Base-by-base conservation (phyloP, 1,140 invertebrate genomes). In the Sesamia nonagrioides region DNA sequence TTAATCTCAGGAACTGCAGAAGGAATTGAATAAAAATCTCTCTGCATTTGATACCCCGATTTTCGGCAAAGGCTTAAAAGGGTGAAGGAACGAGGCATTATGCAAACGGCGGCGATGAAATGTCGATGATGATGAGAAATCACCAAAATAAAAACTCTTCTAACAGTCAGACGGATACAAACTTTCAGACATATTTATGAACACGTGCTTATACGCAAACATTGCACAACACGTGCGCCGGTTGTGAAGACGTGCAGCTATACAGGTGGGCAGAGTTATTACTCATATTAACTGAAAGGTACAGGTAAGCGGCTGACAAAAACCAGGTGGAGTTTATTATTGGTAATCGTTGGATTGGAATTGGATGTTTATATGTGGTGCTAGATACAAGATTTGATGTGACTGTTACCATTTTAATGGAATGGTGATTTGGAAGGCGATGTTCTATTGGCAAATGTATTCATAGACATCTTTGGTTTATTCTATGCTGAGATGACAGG, bases 201-300 rank as follows among this genome's bases (percentile, higher is more conserved):
- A 42, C 63, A 68, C 63, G 63, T 68, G 63, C 11, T 48, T 17
- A 9, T 40, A 4, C 6, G 42, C 42, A 50, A 68, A 68, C 21
- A 68, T 27, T 68, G 6, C 1, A 11, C 45, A 17, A 21, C 63
- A 45, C 40, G 40, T 15, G 63, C 48, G 17, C 15, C 8, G 11
- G 17, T 9, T 13, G 18, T 68, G 63, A 68, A 33, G 21, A 11
- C 15, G 6, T 15, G 63, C 63, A 48, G 63, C 18, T 48, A 63
- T 63, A 17, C 42, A 63, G 60, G 60, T 35, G 42, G 21, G 37
- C 37, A 37, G n/a, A n/a, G 15, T 15, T 18, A 63, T 42, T 63
- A 61, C 60, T 40, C 60, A 40, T 18, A 13, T 45, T 13, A 3
- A 11, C 15, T 5, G 35, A 13, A 56, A 27, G 27, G 35, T 40